Percentiles rank a stretch among this genome's conserved stretches.
Evolutionary conservation across 2,113 vertebrate species (phyloP).

Genomic region (Cyphomyrus plagiostoma): DNA sequence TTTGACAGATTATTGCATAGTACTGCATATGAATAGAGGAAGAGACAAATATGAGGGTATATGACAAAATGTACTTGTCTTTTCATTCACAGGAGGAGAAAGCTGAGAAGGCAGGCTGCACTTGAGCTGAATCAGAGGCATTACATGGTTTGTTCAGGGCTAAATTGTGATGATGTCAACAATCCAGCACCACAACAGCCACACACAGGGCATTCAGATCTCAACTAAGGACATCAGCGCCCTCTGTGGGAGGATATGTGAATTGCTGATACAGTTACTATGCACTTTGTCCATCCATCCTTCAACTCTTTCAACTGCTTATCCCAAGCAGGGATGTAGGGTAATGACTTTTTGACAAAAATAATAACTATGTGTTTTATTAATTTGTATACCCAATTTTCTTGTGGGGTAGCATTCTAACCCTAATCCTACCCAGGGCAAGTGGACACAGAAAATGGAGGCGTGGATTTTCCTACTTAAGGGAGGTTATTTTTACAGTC

Average conservation of each 20-base stretch:
- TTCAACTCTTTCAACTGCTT: background rate
- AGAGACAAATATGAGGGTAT: background rate
- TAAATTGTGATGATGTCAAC: background rate
- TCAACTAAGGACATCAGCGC: background rate
- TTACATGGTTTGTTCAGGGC: background rate
- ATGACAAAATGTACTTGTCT: background rate
- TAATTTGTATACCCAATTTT: background rate
- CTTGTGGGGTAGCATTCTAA: background rate
- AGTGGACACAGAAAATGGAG: background rate
- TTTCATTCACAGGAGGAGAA: too few relatives aligned
- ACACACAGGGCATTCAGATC: background rate
- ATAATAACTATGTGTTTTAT: background rate
- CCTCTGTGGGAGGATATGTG: constrained; percentile 4
- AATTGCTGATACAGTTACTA: background rate
- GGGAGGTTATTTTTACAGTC: background rate
- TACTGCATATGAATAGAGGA: background rate
- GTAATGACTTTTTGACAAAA: background rate
- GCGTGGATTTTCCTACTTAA: background rate
- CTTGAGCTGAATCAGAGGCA: background rate
- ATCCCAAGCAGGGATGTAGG: background rate
- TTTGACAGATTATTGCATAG: background rate
- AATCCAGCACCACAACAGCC: background rate
- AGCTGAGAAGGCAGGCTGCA: background rate
- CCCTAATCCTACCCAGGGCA: background rate
- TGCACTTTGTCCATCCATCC: background rate